Conservation (phyloP, 2,113 vertebrate genomes). For the Redunca redunca region DNA sequence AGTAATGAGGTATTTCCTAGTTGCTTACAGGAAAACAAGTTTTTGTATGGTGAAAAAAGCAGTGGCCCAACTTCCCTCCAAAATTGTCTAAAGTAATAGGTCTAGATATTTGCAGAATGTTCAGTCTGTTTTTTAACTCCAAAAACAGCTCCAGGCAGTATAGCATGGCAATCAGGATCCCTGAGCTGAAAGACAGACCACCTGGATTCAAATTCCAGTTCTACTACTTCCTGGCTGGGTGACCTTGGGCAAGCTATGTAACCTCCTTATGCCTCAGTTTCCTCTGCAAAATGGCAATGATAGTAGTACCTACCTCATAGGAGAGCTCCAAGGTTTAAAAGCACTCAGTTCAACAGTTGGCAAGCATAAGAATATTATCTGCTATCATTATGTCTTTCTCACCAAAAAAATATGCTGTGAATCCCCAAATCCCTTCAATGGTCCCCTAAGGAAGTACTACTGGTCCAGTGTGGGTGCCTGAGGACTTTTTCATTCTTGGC, state of each 20-base stretch:
- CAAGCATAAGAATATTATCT: background rate
- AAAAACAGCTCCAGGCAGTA: background rate
- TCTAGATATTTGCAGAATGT: background rate
- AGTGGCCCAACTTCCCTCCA: background rate
- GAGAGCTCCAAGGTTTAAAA: background rate
- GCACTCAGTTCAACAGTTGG: background rate
- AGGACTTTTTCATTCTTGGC: background rate
- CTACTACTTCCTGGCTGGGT: background rate
- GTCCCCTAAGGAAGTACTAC: background rate
- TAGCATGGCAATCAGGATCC: background rate
- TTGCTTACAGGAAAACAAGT: background rate
- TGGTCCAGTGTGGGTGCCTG: background rate
- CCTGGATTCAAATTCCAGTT: background rate
- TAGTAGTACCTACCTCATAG: background rate
- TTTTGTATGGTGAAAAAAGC: background rate
- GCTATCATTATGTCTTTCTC: background rate
- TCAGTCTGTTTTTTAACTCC: background rate
- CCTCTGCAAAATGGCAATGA: background rate
- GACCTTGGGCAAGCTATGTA: background rate
- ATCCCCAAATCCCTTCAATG: background rate
- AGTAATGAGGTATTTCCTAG: background rate
- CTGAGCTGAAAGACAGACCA: background rate
- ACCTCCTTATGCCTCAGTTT: background rate
- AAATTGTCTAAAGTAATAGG: background rate
- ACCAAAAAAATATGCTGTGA: background rate